Evolutionary conservation across 92 coral and sea anemone genomes (phyloP), one percentile per base, ranked within the genome.

Genomic region (Desmophyllum pertusum): DNA sequence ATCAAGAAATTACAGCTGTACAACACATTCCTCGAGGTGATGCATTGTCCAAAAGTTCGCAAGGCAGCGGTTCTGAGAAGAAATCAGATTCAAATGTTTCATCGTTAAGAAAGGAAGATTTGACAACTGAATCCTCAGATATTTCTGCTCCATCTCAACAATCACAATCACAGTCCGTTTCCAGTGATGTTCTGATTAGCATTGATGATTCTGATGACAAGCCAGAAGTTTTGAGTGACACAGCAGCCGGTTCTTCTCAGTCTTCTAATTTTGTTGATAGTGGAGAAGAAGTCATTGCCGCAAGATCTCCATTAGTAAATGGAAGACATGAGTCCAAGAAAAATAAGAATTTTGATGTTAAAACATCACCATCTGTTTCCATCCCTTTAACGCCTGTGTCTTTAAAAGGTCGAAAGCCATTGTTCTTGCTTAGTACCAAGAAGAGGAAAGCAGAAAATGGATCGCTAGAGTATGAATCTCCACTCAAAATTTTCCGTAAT

Each of bases 391-490:
- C 18, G 8, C 35, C 46, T 18, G 37, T 46, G 10, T 55, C 77
- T 13, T 19, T 14, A 19, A 70, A 70, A 37, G 85, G n/a, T 27
- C 41, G 17, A 0, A 81, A 39, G 70, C 17, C 69, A 5, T 17
- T 66, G 41, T 52, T 57, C 23, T 40, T 51, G 38, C 76, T 55
- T 23, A 55, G 70, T 15, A 57, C 59, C 45, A 55, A 42, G 81
- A 83, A 83, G 52, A 83, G 87, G 31, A 73, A 73, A 62, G 87
- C 87, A 40, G 65, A 83, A 15, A 46, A 43, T 63, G 75, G 73
- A 43, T 10, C 35, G 15, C 36, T 73, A 17, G 75, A 62, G 6
- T 73, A 42, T 59, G 74, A 83, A 73, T 73, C 81, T 29, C 72
- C 87, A 3, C 81, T 83, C 6, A 83, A 83, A 83, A 18, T 62